Conservation (phyloP, 2,888 invertebrate species). For the Trissonchulus sp. region DNA sequence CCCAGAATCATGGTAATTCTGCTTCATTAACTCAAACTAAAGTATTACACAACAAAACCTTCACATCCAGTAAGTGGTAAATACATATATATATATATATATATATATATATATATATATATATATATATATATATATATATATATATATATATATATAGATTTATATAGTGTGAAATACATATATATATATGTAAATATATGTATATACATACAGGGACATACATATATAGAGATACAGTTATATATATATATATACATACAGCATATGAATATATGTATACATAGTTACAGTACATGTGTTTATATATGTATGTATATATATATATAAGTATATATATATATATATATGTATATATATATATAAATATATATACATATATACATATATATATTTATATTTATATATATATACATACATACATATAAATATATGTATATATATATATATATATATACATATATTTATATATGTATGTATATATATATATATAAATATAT, state of each 20-base stretch:
- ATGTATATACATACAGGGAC: too few species aligned
- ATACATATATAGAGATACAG: too few species aligned
- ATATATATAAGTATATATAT: slow-evolving; percentile 22
- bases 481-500: neutral
- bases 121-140: too few species aligned
- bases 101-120: too few species aligned
- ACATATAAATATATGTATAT: neutral
- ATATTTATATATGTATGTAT: neutral
- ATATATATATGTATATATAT: slow-evolving; percentile 16
- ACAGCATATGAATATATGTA: neutral
- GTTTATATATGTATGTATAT: slow-evolving; percentile 3
- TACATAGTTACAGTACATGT: neutral
- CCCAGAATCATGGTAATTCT: too few species aligned
- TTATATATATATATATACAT: neutral
- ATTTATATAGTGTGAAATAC: too few species aligned
- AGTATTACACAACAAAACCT: neutral
- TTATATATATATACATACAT: slow-evolving; percentile 8
- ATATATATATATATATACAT: neutral
- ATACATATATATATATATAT: too few species aligned
- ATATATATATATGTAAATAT: too few species aligned
- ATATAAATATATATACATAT: slow-evolving; percentile 11
- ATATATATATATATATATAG: too few species aligned
- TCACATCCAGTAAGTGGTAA: too few species aligned
- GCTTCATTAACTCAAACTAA: too few species aligned
- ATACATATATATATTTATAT: slow-evolving; percentile 22